phyloP scores from a whole-genome alignment of 1,140 invertebrate species.

The Dufourea novaeangliae region DNA sequence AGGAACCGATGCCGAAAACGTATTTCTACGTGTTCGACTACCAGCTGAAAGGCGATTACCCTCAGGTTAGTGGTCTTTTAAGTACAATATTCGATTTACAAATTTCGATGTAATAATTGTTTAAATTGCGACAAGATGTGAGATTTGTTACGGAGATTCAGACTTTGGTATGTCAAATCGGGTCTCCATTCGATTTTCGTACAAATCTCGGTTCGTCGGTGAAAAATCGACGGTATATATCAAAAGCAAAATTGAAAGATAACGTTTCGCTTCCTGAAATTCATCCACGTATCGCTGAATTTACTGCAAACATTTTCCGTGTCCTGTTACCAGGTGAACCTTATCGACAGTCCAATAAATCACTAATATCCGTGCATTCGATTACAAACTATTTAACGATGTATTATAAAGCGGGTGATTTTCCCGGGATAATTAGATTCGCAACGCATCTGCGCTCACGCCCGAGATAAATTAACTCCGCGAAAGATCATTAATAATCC shows the following conservation, averaged over 20 bases:
- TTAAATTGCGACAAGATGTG: no score
- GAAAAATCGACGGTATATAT: no score
- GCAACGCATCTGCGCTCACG: neutral
- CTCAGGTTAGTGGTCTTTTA: slow-evolving; percentile 84
- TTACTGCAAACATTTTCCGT: neutral
- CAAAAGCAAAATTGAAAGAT: no score
- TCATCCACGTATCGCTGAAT: no score
- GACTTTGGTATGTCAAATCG: no score
- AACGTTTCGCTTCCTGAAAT: no score
- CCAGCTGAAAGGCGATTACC: slow-evolving; percentile 95
- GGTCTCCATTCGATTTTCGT: no score
- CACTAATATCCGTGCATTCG: neutral
- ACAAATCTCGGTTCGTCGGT: no score
- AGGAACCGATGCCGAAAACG: slow-evolving; percentile 84
- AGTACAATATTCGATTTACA: no score
- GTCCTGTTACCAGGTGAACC: neutral
- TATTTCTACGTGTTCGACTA: slow-evolving; percentile 97
- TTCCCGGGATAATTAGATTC: neutral
- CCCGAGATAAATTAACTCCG: neutral
- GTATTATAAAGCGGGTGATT: neutral
- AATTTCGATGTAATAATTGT: no score
- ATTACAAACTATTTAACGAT: neutral
- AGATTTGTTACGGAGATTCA: no score
- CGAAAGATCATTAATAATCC: neutral
- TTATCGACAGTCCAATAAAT: neutral